Evolutionary conservation across 2,113 vertebrate genomes (phyloP).

Genomic region (Otus sunia): DNA sequence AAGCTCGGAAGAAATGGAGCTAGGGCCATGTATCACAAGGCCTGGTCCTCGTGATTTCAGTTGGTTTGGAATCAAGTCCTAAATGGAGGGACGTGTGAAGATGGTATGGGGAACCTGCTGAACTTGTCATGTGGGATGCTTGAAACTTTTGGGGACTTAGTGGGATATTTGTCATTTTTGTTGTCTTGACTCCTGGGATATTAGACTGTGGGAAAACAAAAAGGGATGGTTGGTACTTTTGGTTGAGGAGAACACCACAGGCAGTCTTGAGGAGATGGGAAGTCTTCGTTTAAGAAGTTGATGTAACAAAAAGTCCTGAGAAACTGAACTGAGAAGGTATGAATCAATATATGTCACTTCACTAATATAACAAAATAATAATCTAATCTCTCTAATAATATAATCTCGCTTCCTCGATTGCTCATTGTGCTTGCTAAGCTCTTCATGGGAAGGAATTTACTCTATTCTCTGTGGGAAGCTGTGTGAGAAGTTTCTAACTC

Average conservation of each 20-base stretch:
- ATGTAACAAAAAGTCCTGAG: not conserved
- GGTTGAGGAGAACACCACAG: not conserved
- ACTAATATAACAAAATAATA: not conserved
- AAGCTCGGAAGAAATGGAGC: not conserved
- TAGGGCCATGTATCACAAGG: not conserved
- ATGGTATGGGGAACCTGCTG: conserved; percentile 19
- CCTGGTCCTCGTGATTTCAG: not conserved
- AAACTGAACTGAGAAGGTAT: not conserved
- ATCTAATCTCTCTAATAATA: too few relatives aligned
- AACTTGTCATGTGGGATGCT: not conserved
- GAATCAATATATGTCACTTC: not conserved
- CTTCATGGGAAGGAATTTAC: not conserved
- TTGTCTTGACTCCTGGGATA: not conserved
- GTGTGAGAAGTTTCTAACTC: not conserved
- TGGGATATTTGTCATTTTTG: conserved; percentile 27
- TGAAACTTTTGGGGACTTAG: conserved; percentile 2
- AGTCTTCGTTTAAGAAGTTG: not conserved
- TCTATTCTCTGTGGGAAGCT: not conserved
- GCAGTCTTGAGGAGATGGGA: not conserved
- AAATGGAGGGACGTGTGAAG: not conserved
- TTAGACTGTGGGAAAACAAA: not conserved
- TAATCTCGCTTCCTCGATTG: not conserved
- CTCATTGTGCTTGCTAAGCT: not conserved
- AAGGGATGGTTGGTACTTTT: not conserved
- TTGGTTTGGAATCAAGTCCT: not conserved